A percentile compares a stretch with the other conserved stretches of the same genome.
phyloP scores from a whole-genome alignment of 2,888 invertebrate genomes.

The Laothoe populi region DNA sequence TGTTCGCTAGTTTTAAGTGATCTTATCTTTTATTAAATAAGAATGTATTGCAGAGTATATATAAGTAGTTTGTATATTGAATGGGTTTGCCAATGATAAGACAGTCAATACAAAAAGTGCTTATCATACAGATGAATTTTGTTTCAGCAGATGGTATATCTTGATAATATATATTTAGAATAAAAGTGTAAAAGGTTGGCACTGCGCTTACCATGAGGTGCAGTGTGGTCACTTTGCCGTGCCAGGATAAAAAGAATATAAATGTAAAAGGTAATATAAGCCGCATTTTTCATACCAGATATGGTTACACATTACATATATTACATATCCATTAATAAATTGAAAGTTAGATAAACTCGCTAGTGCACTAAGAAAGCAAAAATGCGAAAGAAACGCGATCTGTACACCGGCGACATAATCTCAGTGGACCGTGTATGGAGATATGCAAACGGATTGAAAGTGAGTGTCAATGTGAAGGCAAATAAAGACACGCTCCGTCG shows the following conservation, averaged over 20 bases:
- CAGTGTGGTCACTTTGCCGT: too few relatives aligned
- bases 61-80: too few relatives aligned
- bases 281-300: background rate
- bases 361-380: background rate
- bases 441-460: constrained; percentile 17
- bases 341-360: background rate
- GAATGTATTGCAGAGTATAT: background rate
- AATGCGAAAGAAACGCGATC: background rate
- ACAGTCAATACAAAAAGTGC: too few relatives aligned
- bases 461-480: constrained; percentile 22
- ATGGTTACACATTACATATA: background rate
- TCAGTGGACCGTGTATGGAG: constrained; percentile 3
- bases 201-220: too few relatives aligned
- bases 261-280: background rate
- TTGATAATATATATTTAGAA: too few relatives aligned
- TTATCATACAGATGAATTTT: too few relatives aligned
- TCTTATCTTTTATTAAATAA: background rate
- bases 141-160: too few relatives aligned
- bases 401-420: constrained; percentile 1
- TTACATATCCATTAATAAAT: background rate
- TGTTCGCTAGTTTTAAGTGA: background rate
- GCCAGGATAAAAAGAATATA: background rate
- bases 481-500: constrained; percentile 18
- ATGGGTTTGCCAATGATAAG: too few relatives aligned
- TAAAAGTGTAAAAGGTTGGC: too few relatives aligned